Evolutionary conservation across 1,140 invertebrate species (phyloP), one percentile per base, ranked within the genome.

Genomic region (Drosophila malerkotliana): DNA sequence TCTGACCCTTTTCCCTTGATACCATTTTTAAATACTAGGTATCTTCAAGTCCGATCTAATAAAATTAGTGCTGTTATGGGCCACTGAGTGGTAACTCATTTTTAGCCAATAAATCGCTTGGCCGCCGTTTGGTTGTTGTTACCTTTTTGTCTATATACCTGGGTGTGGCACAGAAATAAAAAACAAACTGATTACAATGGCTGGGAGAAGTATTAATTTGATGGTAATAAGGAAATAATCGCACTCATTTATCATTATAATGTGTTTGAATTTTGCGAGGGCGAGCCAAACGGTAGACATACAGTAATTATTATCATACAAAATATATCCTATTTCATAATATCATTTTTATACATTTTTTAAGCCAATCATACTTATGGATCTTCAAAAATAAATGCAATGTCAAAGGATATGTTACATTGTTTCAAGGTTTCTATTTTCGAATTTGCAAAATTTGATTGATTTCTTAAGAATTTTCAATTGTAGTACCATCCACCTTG

Each of bases 221-320:
- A 78, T 61, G 82, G 78, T 85, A 85, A 85, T 85, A 87, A 73
- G 73, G 37, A 72, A 71, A 68, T 85, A 85, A 87, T 85, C 82
- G 82, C 48, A 49, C 83, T 85, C 82, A 85, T 85, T 85, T 85
- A 85, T 85, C 82, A 85, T 87, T 78, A 72, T 85, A 75, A 81
- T 85, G 74, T 56, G 54, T 77, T 79, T 41, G 44, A 45, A 49
- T 44, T 73, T 44, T 7, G 14, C 26, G 32, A 44, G 53, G 53
- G 57, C 64, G 58, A 44, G 66, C 26, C 74, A 57, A 12, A 30
- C 45, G 18, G 47, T 30, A 32, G 12, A 45, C 30, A 26, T 3
- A 26, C 26, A 6, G 6, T 6, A 28, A 12, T 21, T 53, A 12
- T 32, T 54, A 41, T 39, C 4, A 30, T 34, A 4, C 8, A 34